Conservation (phyloP, 92 coral and sea anemone genomes). For the Isaurus tuberculatus region DNA sequence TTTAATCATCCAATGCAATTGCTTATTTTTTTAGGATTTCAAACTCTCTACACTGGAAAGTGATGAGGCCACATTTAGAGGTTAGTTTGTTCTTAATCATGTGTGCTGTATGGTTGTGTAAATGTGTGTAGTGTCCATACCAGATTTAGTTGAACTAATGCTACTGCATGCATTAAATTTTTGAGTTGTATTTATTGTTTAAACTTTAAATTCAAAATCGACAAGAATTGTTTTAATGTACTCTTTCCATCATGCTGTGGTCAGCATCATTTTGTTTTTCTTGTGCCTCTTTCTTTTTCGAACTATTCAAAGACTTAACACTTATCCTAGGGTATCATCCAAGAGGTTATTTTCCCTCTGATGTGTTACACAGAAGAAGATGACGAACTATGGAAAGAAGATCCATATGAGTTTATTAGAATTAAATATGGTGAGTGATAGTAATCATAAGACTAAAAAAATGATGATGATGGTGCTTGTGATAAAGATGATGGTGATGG, state of each 20-base stretch:
- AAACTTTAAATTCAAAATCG: too few species aligned
- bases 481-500: not conserved
- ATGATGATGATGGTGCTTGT: not conserved
- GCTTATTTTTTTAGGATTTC: slow-evolving; percentile 70
- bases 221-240: not conserved
- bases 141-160: too few species aligned
- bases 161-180: too few species aligned
- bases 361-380: slow-evolving; percentile 99
- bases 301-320: not conserved
- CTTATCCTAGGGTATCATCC: slow-evolving; percentile 74
- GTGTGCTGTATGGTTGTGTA: not conserved
- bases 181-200: too few species aligned
- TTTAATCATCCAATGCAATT: not conserved
- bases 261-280: not conserved
- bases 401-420: slow-evolving; percentile 96
- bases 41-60: slow-evolving; percentile 98
- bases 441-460: not conserved
- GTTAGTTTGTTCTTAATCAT: slow-evolving; percentile 46
- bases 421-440: slow-evolving; percentile 88
- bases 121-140: too few species aligned
- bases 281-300: not conserved
- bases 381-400: slow-evolving; percentile 97
- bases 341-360: slow-evolving; percentile 94
- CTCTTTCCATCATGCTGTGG: too few species aligned
- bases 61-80: slow-evolving; percentile 94